A percentile compares a stretch with the other conserved stretches of the same genome.
Evolutionary conservation across 2,888 invertebrate genomes (phyloP).

Genomic region (Electrophaes corylata): DNA sequence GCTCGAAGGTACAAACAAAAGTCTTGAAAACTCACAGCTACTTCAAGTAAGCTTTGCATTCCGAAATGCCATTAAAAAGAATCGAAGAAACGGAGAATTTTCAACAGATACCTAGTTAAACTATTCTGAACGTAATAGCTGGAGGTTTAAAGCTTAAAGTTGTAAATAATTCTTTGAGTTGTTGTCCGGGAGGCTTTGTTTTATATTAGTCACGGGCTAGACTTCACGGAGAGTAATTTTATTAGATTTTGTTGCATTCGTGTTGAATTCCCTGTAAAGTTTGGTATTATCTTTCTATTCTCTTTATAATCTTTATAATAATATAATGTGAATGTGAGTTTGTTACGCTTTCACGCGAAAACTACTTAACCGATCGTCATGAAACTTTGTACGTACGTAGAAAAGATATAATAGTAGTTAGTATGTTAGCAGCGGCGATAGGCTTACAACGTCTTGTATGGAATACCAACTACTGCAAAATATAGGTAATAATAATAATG

Average conservation of each 20-base stretch:
- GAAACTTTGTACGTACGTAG: too few relatives aligned
- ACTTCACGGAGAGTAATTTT: constrained; percentile 23
- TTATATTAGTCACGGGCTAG: constrained; percentile 19
- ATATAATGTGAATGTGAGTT: too few relatives aligned
- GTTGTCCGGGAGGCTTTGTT: constrained; percentile 18
- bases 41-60: constrained; percentile 26
- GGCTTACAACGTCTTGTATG: too few relatives aligned
- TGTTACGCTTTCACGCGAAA: too few relatives aligned
- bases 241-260: constrained; percentile 15
- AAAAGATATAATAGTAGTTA: too few relatives aligned
- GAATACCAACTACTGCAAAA: too few relatives aligned
- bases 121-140: constrained; percentile 18
- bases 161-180: constrained; percentile 2
- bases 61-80: constrained; percentile 25
- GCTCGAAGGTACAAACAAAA: constrained; percentile 38
- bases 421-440: too few relatives aligned
- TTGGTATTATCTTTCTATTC: background rate
- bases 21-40: constrained; percentile 30
- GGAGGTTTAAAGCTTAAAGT: constrained; percentile 14
- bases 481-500: too few relatives aligned
- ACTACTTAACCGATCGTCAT: too few relatives aligned
- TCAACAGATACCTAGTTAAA: background rate
- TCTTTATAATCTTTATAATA: too few relatives aligned
- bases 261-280: constrained; percentile 5
- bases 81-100: constrained; percentile 13